Base-by-base conservation (phyloP, 2,797 vertebrate species). In the Allobates femoralis region DNA sequence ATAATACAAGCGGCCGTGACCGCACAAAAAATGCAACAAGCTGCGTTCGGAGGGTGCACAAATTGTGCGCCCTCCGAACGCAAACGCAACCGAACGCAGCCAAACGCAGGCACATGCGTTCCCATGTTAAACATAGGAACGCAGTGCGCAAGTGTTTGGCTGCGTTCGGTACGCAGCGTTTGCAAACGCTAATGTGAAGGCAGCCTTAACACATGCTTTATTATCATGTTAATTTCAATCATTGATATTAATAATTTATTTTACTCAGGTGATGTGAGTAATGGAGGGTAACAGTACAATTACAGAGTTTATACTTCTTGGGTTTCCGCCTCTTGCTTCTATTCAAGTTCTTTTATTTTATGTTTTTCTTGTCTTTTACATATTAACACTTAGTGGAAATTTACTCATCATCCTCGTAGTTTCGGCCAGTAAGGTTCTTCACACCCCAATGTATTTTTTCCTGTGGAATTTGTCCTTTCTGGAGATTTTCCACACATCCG, bases 401-500 rank as follows among this genome's bases (percentile, higher is more conserved):
- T 41, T 71, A 8, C 3, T 71, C 18, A 71, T 71, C 34, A 15
- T 71, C 3, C 10, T 71, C 11, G 18, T 37, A 71, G 41, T 34
- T 23, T 71, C 23, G 5, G 67, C 19, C 34, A 11, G 15, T 71
- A 71, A 71, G 34, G 19, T 10, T 3, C 67, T 71, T 37, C 67
- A 37, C 19, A 37, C 32, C 37, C 67, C 67, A 14, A 71, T 37
- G 67, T 71, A 71, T 71, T 71, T 71, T 69, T 71, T 71, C 21
- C 67, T 71, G 1, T 30, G 34, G 6, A 71, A 41, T n/a, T 41
- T 71, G 2, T 71, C 67, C 23, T 19, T 41, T 41, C 67, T 71
- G 21, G 67, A 71, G 67, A 71, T 71, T 23, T 41, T 37, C 10
- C 41, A 71, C 67, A 71, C 34, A n/a, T 84, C 82, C 3, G 56